These are phyloP conservation scores for Champsocephalus esox DNA, from an alignment of 2,797 vertebrate genomes.

Conservation along the genomic window DNA sequence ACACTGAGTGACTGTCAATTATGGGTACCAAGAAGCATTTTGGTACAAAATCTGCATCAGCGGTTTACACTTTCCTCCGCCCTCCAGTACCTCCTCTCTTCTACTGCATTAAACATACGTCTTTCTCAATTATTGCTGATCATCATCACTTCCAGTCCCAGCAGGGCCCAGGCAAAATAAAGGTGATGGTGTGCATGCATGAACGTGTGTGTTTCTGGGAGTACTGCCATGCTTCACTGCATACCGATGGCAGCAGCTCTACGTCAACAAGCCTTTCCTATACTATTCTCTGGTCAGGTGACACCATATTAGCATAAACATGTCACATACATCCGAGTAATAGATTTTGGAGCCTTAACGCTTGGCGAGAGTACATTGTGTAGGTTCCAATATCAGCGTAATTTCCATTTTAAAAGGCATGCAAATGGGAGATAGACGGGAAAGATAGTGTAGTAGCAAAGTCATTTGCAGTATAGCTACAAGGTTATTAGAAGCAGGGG, in stretches of 20 bases:
- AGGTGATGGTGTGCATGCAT: constrained; percentile 46
- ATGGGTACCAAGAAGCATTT: constrained; percentile 38
- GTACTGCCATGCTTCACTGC: constrained; percentile 44
- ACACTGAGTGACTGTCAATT: constrained; percentile 45
- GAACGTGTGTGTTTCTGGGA: constrained; percentile 20
- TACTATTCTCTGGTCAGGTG: constrained; percentile 23
- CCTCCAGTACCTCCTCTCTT: constrained; percentile 43
- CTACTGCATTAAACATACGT: constrained; percentile 63
- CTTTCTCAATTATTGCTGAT: constrained; percentile 81
- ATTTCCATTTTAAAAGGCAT: constrained; percentile 64
- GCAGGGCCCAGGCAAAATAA: constrained; percentile 62
- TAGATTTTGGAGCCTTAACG: constrained; percentile 47
- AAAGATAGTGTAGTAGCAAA: constrained; percentile 8
- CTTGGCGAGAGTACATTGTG: constrained; percentile 16
- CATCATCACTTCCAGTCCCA: constrained; percentile 71
- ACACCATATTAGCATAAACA: constrained; percentile 63
- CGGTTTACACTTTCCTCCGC: constrained; percentile 56
- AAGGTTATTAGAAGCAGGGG: constrained; percentile 42
- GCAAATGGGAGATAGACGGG: constrained; percentile 44
- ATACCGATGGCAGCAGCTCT: constrained; percentile 38
- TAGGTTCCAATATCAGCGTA: constrained; percentile 25
- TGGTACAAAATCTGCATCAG: constrained; percentile 70
- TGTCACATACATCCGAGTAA: constrained; percentile 48
- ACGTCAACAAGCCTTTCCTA: constrained; percentile 35
- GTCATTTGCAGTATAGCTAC: constrained; percentile 37